A percentile compares a stretch with the other conserved stretches of the same genome.
Conservation (phyloP, 2,888 invertebrate species). For the Cephus rjabovi region DNA sequence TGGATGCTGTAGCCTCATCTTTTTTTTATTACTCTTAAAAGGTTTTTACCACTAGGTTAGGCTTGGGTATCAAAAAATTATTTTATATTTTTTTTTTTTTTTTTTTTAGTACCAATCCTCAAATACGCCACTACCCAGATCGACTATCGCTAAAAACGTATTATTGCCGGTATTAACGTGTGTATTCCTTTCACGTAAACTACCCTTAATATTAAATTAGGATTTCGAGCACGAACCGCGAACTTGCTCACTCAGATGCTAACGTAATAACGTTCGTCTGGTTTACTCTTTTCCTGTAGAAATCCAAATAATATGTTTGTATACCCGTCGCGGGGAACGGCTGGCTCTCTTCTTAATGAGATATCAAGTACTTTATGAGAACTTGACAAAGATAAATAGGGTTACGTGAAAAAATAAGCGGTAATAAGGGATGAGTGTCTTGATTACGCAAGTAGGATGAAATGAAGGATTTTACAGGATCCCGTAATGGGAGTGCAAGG, state of each 20-base stretch:
- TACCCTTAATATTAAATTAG: neutral
- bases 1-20: neutral
- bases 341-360: neutral
- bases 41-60: neutral
- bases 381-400: neutral
- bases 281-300: neutral
- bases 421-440: neutral
- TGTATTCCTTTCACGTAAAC: neutral
- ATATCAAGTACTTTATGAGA: neutral
- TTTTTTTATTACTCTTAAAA: neutral
- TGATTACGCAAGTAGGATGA: neutral
- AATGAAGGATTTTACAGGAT: neutral
- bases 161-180: neutral
- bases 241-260: neutral
- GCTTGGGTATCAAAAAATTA: neutral
- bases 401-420: neutral
- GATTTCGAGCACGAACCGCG: neutral
- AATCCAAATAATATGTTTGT: neutral
- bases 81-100: neutral
- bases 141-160: neutral
- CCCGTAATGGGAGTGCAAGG: neutral
- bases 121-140: neutral
- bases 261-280: neutral
- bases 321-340: neutral
- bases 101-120: neutral